These are phyloP conservation scores for Magallana angulata DNA, from an alignment of 1,140 invertebrate species.

Conservation along the genomic window DNA sequence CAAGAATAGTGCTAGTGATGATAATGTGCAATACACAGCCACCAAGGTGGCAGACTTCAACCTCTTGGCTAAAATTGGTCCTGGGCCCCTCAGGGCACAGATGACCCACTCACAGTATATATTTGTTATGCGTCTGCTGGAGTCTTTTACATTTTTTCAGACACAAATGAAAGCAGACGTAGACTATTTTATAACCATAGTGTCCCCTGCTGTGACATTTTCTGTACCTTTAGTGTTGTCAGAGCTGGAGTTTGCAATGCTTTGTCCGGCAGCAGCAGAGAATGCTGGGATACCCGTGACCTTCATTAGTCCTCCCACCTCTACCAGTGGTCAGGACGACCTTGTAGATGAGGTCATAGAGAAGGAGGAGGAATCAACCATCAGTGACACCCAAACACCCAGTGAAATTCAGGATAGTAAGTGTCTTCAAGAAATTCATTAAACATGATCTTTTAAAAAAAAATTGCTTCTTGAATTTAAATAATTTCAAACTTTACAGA, in stretches of 20 bases:
- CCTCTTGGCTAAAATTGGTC: conserved; percentile 69
- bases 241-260: conserved; percentile 91
- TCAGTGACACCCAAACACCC: background rate
- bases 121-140: conserved; percentile 90
- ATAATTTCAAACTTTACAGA: no score
- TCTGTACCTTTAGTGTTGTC: conserved; percentile 87
- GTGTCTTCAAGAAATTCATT: background rate
- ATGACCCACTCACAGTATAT: conserved; percentile 94
- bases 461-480: no score
- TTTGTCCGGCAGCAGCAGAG: conserved; percentile 83
- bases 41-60: conserved; percentile 62
- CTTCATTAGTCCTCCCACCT: conserved; percentile 8
- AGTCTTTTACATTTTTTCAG: conserved; percentile 86
- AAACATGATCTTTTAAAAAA: no score
- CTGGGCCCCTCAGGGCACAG: conserved; percentile 71
- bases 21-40: conserved; percentile 59
- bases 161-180: conserved; percentile 86
- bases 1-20: conserved; percentile 7
- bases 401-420: conserved; percentile 1
- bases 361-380: conserved; percentile 40
- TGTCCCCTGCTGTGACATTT: conserved; percentile 54
- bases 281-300: conserved; percentile 47
- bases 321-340: conserved; percentile 29
- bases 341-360: conserved; percentile 38
- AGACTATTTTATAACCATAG: conserved; percentile 81